Evolutionary conservation across 2,888 invertebrate species (phyloP), one percentile per base, ranked within the genome.

Genomic region (Diarsia rubi): DNA sequence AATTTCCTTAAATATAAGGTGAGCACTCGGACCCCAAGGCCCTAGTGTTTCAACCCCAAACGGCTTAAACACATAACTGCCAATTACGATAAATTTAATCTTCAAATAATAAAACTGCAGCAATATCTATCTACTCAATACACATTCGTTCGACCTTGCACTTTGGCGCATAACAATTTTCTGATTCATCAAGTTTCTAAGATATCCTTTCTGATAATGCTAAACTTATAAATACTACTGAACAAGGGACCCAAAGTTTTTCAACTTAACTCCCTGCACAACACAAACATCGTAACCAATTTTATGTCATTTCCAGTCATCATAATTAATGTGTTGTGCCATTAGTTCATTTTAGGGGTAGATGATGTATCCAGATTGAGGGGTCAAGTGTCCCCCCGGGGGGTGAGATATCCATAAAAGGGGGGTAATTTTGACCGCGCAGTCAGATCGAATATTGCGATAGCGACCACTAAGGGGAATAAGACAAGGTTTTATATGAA

Each of bases 361-460:
- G 95, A 96, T 96, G 96, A 96, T 96, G 96, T 95, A 90, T 95
- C 93, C 92, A 95, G 95, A 96, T 95, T 94, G 91, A 90, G 92
- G 93, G 95, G 96, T 96, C 96, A 96, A 96, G 95, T 96, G 95
- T 96, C 95, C 95, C 95, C 95, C 95, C 90, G 85, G 94, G 94
- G 95, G 96, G 95, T 90, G 92, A 93, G 95, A 95, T 95, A 94
- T 95, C 93, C 95, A 96, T 96, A 96, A 96, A 95, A 92, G 93
- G 95, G 81, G 94, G 95, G 94, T 93, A 93, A 95, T 94, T 95
- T 94, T 95, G 94, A 93, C 95, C 95, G 92, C 93, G 92, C 91
- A 93, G 94, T 95, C 94, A 93, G 96, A 96, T 96, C 88, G 92
- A 95, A 95, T 95, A 94, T 91, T 87, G 86, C 88, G 96, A 96